These are phyloP conservation scores for Ryuthela nishihirai DNA, from an alignment of 2,888 invertebrate genomes.

Conservation along the genomic window DNA sequence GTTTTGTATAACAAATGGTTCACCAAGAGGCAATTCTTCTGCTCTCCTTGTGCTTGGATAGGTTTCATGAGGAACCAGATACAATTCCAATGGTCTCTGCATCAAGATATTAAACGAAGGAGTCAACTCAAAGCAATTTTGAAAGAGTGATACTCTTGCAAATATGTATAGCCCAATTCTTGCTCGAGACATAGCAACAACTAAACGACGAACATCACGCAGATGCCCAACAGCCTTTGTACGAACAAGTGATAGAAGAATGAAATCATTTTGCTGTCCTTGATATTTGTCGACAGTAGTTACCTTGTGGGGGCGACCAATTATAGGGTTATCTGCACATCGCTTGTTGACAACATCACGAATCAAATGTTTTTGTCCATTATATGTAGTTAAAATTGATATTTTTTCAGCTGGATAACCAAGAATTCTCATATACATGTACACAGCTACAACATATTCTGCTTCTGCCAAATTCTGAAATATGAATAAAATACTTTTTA, in stretches of 20 bases:
- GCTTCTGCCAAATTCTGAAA: slow-evolving; percentile 61
- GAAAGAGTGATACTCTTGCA: slow-evolving; percentile 85
- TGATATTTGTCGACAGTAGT: slow-evolving; percentile 98
- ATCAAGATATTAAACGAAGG: slow-evolving; percentile 90
- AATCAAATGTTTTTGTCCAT: slow-evolving; percentile 97
- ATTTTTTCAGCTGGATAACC: slow-evolving; percentile 97
- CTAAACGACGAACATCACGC: slow-evolving; percentile 88
- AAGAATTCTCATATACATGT: slow-evolving; percentile 96
- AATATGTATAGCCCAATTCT: slow-evolving; percentile 94
- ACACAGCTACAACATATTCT: slow-evolving; percentile 92
- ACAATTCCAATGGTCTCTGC: slow-evolving; percentile 72
- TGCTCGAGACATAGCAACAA: slow-evolving; percentile 97
- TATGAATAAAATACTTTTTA: slow-evolving; percentile 24
- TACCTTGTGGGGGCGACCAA: slow-evolving; percentile 82
- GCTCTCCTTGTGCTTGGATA: slow-evolving; percentile 62
- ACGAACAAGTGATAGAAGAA: slow-evolving; percentile 90
- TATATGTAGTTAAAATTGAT: slow-evolving; percentile 96
- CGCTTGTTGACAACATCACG: slow-evolving; percentile 87
- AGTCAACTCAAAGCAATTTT: slow-evolving; percentile 94
- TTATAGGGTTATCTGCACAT: slow-evolving; percentile 90
- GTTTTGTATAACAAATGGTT: slow-evolving; percentile 65
- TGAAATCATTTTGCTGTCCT: slow-evolving; percentile 99
- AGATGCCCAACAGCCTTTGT: slow-evolving; percentile 97
- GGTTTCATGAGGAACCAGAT: slow-evolving; percentile 72
- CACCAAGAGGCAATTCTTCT: slow-evolving; percentile 7